Percentiles rank a stretch among this genome's conserved stretches.
Conservation (phyloP, 2,888 invertebrate genomes). For the Cataglyphis rosenhaueri region DNA sequence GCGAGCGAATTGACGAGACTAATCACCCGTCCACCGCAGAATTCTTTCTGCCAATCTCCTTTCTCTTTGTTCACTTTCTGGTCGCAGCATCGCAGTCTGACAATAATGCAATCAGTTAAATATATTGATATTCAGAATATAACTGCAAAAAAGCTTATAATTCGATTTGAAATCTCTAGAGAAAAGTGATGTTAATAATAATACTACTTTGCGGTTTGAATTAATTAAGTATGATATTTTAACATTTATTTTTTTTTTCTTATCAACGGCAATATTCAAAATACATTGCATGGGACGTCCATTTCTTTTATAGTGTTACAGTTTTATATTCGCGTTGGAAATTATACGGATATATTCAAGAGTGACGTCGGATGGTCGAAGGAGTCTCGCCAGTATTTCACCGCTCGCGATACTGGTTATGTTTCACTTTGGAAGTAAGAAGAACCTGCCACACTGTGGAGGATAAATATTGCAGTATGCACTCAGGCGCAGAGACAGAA, state of each 20-base stretch:
- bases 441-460: constrained; percentile 39
- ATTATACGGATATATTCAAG: constrained; percentile 33
- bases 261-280: neutral
- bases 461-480: constrained; percentile 84
- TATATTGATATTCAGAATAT: neutral
- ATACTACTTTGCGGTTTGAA: neutral
- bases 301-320: neutral
- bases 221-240: neutral
- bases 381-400: constrained; percentile 63
- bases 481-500: constrained; percentile 80
- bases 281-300: neutral
- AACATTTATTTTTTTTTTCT: neutral
- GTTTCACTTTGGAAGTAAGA: constrained; percentile 57
- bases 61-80: constrained; percentile 55
- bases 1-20: constrained; percentile 70
- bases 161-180: neutral
- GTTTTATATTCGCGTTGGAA: neutral
- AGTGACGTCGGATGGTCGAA: constrained; percentile 67
- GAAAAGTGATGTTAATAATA: neutral
- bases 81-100: constrained; percentile 13
- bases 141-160: too few relatives aligned
- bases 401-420: constrained; percentile 55
- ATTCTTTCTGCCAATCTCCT: constrained; percentile 66
- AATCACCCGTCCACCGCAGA: constrained; percentile 68
- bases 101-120: neutral